Base-by-base conservation (phyloP, 2,113 vertebrate species). In the Oreochromis aureus region DNA sequence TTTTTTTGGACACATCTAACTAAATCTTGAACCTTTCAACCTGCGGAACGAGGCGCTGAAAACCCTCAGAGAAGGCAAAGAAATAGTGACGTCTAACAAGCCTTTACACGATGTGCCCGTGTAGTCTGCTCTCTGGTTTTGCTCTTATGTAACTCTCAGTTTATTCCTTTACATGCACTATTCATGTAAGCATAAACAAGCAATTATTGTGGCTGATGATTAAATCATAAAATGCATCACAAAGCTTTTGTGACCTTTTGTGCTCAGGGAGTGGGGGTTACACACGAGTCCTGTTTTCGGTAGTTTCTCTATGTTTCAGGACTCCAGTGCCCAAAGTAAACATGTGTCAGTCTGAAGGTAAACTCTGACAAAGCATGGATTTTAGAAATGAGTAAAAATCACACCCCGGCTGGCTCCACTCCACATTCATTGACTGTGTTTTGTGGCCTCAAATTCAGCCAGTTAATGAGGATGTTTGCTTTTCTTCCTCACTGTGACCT, bases 341-440 rank as follows among this genome's bases (percentile, higher is more conserved):
- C 86, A 90, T 19, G 24, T 88, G 82, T 91, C 90, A 89, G 80
- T 82, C 88, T 89, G 81, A 87, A 83, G 87, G 89, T 90, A 86
- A 91, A 89, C 87, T 87, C 51, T 66, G 80, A 92, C 90, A 92
- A 85, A 89, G 85, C 86, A 30, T 15, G 59, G 87, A 80, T 86
- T 78, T 92, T 87, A 79, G 71, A 88, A 87, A 93, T 34, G 51
- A 87, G 89, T 24, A 87, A 79, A 83, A 89, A 80, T 88, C 83
- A 82, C 87, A 89, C 30, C 46, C 32, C 7, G 3, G 55, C 87
- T 32, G 61, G 82, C 76, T 86, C 78, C 81, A 27, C 56, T 66
- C 83, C 44, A 63, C 79, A 46, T 84, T 88, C 66, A 81, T 51
- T 76, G 78, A 54, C 69, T 55, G 59, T 59, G 59, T 85, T 46